Base-by-base conservation (phyloP, 2,797 vertebrate genomes). In the Xenopus petersii region DNA sequence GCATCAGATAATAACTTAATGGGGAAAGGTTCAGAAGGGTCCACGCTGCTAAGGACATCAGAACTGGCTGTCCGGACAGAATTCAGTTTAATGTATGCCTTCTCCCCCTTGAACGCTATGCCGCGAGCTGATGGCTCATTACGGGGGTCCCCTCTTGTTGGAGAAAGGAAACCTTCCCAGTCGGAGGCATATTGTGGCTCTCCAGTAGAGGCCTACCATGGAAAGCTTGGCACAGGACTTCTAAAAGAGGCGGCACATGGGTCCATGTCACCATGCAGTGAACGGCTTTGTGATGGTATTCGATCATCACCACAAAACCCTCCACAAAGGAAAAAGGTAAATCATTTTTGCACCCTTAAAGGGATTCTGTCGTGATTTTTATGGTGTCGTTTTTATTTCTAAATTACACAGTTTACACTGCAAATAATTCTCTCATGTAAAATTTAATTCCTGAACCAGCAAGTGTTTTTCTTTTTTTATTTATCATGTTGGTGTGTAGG, bases 71-170 rank as follows among this genome's bases (percentile, higher is more conserved):
- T 98, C 90, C 94, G 95, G 94, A 97, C 97, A 90, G 97, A 99
- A 88, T 99, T 99, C 89, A 98, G 97, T 89, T 93, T 99, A 86
- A 99, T 99, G 92, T 99, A 99, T 86, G 96, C 96, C 87, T 99
- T 97, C 86, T 99, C 97, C 56, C 97, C 97, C 60, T 83, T 98
- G 91, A 99, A 98, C 24, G 94, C 97, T 82, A 98, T 97, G 92
- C 89, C 91, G 67, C 90, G 90, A 75, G 87, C 88, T 10, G 94
- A 94, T 81, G 92, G 91, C 73, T 70, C 90, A 16, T 83, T 86
- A 73, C 83, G 81, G 79, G 86, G 88, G 0, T 91, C 91, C 81
- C 86, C 88, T 70, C 88, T 89, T n/a, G 80, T 86, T 64, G 86
- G 87, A 0, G 96, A 98, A 42, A 92, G 91, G 77, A 95, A 92